Evolutionary conservation across 2,797 vertebrate genomes (phyloP).

Genomic region (Aphelocoma californica): DNA sequence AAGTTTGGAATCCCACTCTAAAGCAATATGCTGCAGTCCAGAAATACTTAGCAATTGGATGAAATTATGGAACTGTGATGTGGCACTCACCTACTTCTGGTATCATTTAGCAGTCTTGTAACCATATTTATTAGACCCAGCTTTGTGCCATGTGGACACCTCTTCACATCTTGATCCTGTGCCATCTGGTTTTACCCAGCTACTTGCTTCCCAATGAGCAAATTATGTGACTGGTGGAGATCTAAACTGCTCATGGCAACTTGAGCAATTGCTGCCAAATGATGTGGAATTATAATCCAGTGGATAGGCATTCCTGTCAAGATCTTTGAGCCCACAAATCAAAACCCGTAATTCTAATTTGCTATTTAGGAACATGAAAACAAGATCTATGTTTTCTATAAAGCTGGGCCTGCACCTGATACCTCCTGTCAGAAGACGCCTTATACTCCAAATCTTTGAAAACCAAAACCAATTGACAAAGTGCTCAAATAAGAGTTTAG

Average conservation of each 20-base stretch:
- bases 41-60: background rate
- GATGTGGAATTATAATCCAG: background rate
- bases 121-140: background rate
- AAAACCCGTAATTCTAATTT: slow-evolving; percentile 28
- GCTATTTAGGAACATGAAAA: slow-evolving; percentile 8
- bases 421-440: background rate
- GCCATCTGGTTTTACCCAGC: slow-evolving; percentile 2
- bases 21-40: background rate
- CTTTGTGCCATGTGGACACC: background rate
- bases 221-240: background rate
- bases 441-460: background rate
- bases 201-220: background rate
- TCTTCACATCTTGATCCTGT: background rate
- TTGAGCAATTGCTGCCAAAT: slow-evolving; percentile 6
- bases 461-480: background rate
- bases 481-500: background rate
- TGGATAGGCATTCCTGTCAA: background rate
- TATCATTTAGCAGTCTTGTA: background rate
- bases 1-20: background rate
- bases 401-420: background rate
- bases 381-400: background rate
- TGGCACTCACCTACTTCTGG: background rate
- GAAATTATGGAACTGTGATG: background rate
- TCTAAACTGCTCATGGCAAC: slow-evolving; percentile 20
- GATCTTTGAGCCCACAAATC: background rate